These are phyloP conservation scores for Aphodius sticticus DNA, from an alignment of 2,888 invertebrate species.

Conservation along the genomic window DNA sequence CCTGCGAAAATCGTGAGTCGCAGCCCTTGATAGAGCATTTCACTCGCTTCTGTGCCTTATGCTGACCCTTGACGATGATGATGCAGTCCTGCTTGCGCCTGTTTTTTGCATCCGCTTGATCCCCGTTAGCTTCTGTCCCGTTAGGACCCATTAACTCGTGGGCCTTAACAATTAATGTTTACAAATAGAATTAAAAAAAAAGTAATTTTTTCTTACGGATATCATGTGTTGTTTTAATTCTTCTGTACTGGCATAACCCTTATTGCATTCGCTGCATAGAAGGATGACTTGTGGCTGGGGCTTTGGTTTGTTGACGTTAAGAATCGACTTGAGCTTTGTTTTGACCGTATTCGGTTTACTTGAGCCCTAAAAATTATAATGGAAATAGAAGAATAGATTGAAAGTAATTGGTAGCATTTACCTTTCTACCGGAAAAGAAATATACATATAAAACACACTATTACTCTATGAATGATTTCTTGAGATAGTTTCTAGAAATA, in stretches of 20 bases:
- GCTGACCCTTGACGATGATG: slow-evolving; percentile 48
- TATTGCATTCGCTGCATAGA: slow-evolving; percentile 63
- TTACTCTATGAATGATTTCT: too few species aligned
- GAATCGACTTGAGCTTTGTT: slow-evolving; percentile 41
- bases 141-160: slow-evolving; percentile 41
- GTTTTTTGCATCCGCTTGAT: neutral
- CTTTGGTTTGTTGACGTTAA: slow-evolving; percentile 43
- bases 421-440: too few species aligned
- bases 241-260: slow-evolving; percentile 60
- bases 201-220: slow-evolving; percentile 50
- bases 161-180: slow-evolving; percentile 34
- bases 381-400: neutral
- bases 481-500: too few species aligned
- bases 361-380: neutral
- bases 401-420: neutral
- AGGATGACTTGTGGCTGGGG: slow-evolving; percentile 52
- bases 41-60: slow-evolving; percentile 49
- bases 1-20: slow-evolving; percentile 63
- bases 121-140: slow-evolving; percentile 14
- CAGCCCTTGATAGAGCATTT: slow-evolving; percentile 65
- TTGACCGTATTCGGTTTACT: neutral
- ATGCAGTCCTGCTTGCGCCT: slow-evolving; percentile 30
- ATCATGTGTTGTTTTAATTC: slow-evolving; percentile 65
- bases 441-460: too few species aligned
- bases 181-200: too few species aligned